These are phyloP conservation scores for Aphaenogaster rudis DNA, from an alignment of 1,140 invertebrate species.

Conservation along the genomic window DNA sequence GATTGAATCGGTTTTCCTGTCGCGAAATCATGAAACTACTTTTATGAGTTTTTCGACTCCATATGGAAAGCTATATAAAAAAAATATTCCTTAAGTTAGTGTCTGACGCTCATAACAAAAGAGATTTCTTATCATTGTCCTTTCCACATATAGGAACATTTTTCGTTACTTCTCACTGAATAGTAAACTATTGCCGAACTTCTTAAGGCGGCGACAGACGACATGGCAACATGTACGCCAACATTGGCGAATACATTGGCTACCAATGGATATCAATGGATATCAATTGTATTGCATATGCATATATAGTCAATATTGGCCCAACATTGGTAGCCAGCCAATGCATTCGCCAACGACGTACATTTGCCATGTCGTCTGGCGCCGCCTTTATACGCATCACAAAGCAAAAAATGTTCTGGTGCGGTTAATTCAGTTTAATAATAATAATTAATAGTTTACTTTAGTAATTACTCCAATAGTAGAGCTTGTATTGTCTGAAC, in stretches of 20 bases:
- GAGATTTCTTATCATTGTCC: background rate
- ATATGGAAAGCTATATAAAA: background rate
- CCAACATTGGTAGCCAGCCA: too few relatives aligned
- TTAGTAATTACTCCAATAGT: background rate
- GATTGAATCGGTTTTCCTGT: background rate
- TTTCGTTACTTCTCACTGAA: background rate
- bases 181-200: background rate
- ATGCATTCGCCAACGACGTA: too few relatives aligned
- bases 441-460: background rate
- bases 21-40: conserved; percentile 19
- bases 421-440: background rate
- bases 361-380: too few relatives aligned
- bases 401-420: background rate
- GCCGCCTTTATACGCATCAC: background rate
- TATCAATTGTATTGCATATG: too few relatives aligned
- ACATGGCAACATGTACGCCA: too few relatives aligned
- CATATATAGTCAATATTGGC: too few relatives aligned
- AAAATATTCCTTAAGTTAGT: background rate
- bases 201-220: background rate
- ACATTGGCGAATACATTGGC: too few relatives aligned
- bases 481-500: background rate
- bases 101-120: background rate
- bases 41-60: conserved; percentile 28
- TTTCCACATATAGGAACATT: background rate
- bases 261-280: too few relatives aligned